phyloP scores from a whole-genome alignment of 2,888 invertebrate species.

The Drosophila macrospina region DNA sequence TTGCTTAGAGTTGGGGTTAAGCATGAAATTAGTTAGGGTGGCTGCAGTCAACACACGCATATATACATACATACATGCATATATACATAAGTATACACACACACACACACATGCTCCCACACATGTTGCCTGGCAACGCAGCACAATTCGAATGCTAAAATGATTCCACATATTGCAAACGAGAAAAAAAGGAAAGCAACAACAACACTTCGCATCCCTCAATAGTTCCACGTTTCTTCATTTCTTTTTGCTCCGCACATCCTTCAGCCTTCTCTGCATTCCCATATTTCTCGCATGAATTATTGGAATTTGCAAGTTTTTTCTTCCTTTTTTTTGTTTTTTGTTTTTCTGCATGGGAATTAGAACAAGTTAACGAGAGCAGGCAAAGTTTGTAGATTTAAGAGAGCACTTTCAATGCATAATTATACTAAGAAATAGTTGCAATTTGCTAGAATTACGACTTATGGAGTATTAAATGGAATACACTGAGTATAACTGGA shows the following conservation, averaged over 20 bases:
- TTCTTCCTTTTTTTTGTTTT: too few relatives aligned
- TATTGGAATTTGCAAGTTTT: slow-evolving; percentile 21
- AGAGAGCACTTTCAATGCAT: slow-evolving; percentile 3
- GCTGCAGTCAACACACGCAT: slow-evolving; percentile 17
- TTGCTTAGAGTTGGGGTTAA: not conserved
- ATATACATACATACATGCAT: not conserved
- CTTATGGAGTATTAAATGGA: not conserved
- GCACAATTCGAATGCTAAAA: slow-evolving; percentile 30
- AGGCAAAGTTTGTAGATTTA: not conserved
- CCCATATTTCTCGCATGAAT: slow-evolving; percentile 15
- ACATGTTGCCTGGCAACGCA: slow-evolving; percentile 39
- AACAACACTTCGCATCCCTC: not conserved
- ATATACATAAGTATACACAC: not conserved
- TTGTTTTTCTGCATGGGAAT: slow-evolving; percentile 1
- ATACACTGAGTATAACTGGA: too few relatives aligned
- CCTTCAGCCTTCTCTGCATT: not conserved
- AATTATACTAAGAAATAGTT: not conserved
- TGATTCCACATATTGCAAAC: slow-evolving; percentile 20
- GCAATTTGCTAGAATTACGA: not conserved
- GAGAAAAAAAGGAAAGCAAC: not conserved
- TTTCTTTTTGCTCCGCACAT: slow-evolving; percentile 4
- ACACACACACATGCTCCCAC: slow-evolving; percentile 4
- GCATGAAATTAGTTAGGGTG: slow-evolving; percentile 31
- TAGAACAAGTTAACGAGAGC: not conserved
- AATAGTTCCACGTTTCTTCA: slow-evolving; percentile 4